Conservation (phyloP, 2,113 vertebrate genomes). For the Egretta garzetta region DNA sequence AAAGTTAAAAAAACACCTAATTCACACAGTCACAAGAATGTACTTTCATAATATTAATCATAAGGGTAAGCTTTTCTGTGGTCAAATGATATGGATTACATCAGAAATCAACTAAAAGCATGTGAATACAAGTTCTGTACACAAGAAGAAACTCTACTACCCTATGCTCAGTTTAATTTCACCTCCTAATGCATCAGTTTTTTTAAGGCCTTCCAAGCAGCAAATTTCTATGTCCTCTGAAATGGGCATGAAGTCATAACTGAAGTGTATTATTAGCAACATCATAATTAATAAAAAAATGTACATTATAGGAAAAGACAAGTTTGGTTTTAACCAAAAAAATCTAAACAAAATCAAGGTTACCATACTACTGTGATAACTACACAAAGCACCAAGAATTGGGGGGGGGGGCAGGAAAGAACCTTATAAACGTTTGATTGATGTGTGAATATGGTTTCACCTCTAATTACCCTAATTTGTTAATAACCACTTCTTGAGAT, state of each 20-base stretch:
- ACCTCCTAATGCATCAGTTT: not conserved
- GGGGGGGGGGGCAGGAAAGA: not conserved
- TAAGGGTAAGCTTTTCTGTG: not conserved
- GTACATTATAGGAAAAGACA: not conserved
- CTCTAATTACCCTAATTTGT: not conserved
- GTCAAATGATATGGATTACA: not conserved
- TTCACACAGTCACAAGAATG: not conserved
- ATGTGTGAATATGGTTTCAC: not conserved
- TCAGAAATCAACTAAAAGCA: not conserved
- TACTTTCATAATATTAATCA: not conserved
- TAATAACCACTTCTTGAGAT: not conserved
- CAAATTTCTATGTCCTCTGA: not conserved
- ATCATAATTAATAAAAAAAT: not conserved
- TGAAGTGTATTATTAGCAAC: not conserved
- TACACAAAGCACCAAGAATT: not conserved
- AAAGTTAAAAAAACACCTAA: not conserved
- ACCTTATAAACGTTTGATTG: not conserved
- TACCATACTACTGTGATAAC: not conserved
- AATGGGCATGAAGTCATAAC: not conserved
- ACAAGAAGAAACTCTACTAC: not conserved
- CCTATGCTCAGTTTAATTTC: not conserved
- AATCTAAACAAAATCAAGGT: not conserved
- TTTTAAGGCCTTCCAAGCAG: not conserved
- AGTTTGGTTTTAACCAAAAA: not conserved
- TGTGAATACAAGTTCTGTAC: rapidly evolving